phyloP scores from a whole-genome alignment of 2,797 vertebrate genomes.

The Chiloscyllium punctatum region DNA sequence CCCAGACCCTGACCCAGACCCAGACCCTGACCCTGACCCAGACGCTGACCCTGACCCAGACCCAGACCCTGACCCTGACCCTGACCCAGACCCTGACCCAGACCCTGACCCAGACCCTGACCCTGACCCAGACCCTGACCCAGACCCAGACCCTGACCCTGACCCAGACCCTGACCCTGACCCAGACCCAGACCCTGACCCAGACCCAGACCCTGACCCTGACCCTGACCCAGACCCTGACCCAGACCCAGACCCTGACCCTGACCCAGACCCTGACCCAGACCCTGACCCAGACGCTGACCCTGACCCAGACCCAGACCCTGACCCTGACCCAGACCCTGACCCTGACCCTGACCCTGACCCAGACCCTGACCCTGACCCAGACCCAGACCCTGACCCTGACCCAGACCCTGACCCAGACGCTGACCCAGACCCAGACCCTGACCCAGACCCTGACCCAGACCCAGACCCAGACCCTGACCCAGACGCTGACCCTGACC shows the following conservation, averaged over 20 bases:
- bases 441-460: too few species aligned
- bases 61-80: background rate
- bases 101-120: too few species aligned
- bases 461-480: too few species aligned
- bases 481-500: too few species aligned
- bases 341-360: too few species aligned
- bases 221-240: background rate
- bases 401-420: too few species aligned
- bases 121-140: too few species aligned
- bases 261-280: slow-evolving; percentile 17
- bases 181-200: background rate
- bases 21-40: background rate
- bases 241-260: background rate
- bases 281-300: background rate
- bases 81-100: background rate
- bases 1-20: background rate
- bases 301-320: too few species aligned
- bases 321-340: too few species aligned
- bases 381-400: too few species aligned
- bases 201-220: background rate
- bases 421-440: too few species aligned
- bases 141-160: background rate
- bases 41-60: background rate
- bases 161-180: background rate
- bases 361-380: too few species aligned